Evolutionary conservation across 2,888 invertebrate species (phyloP), one percentile per base, ranked within the genome.

Genomic region (Caenorhabditis sp.): DNA sequence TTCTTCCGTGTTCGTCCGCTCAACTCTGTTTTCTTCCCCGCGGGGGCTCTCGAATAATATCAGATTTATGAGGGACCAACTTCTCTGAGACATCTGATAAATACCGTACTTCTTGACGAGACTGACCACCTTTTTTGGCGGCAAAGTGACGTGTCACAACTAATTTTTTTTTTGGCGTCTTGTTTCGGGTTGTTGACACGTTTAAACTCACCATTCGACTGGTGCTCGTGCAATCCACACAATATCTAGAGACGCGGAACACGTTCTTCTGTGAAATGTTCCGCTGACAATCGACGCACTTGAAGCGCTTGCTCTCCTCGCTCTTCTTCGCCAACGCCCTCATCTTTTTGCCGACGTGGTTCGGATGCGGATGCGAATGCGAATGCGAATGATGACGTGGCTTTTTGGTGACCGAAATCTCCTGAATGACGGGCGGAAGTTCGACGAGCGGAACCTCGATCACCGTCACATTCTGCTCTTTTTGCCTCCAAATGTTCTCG

Each of bases 401-500:
- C 13, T 55, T 56, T 55, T 20, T 20, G 24, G 24, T 30, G 37
- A 15, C 46, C 3, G n/a, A n/a, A n/a, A 24, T 17, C 17, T 52
- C 41, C 13, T 52, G 32, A 59, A 58, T 58, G 9, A 61, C 35
- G 2, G 66, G 66, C 6, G 55, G 66, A 0, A 66, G 30, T 15
- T 75, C 78, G 2, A 68, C 56, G 11, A n/a, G 46, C 8, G 66
- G 24, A 20, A 83, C 79, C 24, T 82, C 78, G 45, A 84, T 83
- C 1, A 84, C 84, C 2, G 84, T 84, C 22, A 83, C 75, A 45
- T 84, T 84, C 20, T 82, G 68, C 56, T 83, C 80, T 24, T 68
- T 63, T 22, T 73, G 63, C 9, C 68, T 50, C 35, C 61, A 72
- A 8, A 75, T 59, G 53, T 74, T 76, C 55, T 85, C 84, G 24